Evolutionary conservation across 2,888 invertebrate species (phyloP), one percentile per base, ranked within the genome.

Genomic region (Diarsia brunnea): DNA sequence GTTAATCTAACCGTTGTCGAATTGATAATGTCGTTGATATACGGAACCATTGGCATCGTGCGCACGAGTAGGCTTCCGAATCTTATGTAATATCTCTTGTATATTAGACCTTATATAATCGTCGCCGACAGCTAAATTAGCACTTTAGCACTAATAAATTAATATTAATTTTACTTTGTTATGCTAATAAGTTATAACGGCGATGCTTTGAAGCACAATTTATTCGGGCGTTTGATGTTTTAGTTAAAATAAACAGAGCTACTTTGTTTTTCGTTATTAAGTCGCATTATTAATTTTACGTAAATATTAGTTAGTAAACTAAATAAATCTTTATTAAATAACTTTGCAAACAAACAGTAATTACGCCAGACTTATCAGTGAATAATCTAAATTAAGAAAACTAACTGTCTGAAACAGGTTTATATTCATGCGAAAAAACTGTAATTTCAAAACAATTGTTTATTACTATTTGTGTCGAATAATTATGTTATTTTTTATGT

Each of bases 21-120:
- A 89, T 88, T 87, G 90, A 91, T 92, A 91, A 90, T 91, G 89
- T 89, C 90, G 89, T 88, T 89, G 84, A 87, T 89, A 89, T 88
- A 90, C 88, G 82, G 81, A 84, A 86, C 87, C 86, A 86, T 75
- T 45, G n/a, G 31, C 45, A n/a, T 83, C 86, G 79, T 85, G 82
- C 77, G 78, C 84, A 88, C 85, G 87, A 88, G 77, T 84, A 82
- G 87, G 81, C 84, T 87, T 89, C 82, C 84, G 84, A 89, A 84
- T 83, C 75, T 92, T 91, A 88, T 80, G 81, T 85, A 82, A 82
- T 69, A 69, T 79, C 71, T 68, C 38, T 70, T 69, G 38, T 21
- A 0, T 63, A 43, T 63, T 64, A 72, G 73, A 69, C 61, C 71
- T 92, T 90, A 87, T 76, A 84, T 85, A 91, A 91, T 76, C 38